Evolutionary conservation across 2,797 vertebrate genomes (phyloP).

Genomic region (Galaxias olidus): DNA sequence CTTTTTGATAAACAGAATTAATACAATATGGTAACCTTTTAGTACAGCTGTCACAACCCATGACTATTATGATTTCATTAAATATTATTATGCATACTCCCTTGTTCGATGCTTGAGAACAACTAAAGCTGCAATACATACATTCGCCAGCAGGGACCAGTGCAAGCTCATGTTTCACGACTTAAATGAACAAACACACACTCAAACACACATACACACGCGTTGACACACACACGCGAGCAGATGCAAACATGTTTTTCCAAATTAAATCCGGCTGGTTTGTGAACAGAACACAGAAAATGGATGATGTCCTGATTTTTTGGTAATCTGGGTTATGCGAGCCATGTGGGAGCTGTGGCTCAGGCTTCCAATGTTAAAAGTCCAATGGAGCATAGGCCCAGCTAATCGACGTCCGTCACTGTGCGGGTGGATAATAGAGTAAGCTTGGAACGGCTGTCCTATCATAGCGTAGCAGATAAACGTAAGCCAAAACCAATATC

Average conservation of each 20-base stretch:
- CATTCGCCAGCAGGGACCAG: conserved; percentile 51
- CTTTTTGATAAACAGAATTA: no score
- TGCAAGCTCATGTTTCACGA: conserved; percentile 33
- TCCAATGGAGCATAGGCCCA: conserved; percentile 19
- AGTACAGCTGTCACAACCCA: no score
- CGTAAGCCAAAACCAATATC: background rate
- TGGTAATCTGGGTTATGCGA: conserved; percentile 37
- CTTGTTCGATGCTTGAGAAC: background rate
- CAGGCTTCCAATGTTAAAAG: conserved; percentile 34
- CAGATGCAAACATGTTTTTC: background rate
- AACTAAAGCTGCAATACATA: conserved; percentile 34
- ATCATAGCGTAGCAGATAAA: background rate
- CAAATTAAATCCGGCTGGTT: background rate
- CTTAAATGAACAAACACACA: no score
- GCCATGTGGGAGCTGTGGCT: conserved; percentile 26
- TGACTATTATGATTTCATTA: background rate
- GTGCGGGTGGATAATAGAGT: conserved; percentile 23
- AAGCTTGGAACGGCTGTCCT: background rate
- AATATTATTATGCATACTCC: background rate
- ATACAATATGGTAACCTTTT: no score
- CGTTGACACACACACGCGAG: no score
- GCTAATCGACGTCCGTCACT: conserved; percentile 22
- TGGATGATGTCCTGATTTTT: conserved; percentile 41
- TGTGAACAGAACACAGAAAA: conserved; percentile 16
- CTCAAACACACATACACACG: no score